These are phyloP conservation scores for Ectemnius continuus DNA, from an alignment of 2,888 invertebrate genomes.

Conservation along the genomic window DNA sequence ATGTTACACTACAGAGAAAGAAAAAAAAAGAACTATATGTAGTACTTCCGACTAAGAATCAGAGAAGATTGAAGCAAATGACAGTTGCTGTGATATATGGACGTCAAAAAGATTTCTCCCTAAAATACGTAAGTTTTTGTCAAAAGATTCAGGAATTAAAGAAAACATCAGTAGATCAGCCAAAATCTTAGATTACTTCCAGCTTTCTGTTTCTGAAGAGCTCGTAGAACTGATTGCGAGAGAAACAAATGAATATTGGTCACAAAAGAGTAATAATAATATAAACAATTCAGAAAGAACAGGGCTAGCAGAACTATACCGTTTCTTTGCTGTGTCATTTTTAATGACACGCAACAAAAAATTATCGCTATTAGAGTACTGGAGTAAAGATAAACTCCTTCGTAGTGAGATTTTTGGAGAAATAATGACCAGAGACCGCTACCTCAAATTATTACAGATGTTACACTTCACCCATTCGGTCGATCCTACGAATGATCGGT, in stretches of 20 bases:
- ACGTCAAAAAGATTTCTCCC: slow-evolving; percentile 28
- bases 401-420: slow-evolving; percentile 34
- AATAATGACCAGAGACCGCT: slow-evolving; percentile 34
- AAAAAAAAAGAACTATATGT: slow-evolving; percentile 25
- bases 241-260: slow-evolving; percentile 35
- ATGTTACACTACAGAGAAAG: slow-evolving; percentile 19
- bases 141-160: slow-evolving; percentile 34
- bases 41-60: slow-evolving; percentile 33
- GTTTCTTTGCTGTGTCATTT: slow-evolving; percentile 36
- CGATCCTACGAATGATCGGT: slow-evolving; percentile 23
- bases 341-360: slow-evolving; percentile 36
- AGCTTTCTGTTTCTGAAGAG: slow-evolving; percentile 34
- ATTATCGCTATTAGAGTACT: slow-evolving; percentile 29
- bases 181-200: slow-evolving; percentile 34
- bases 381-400: slow-evolving; percentile 31
- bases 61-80: slow-evolving; percentile 24
- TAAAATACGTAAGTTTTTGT: slow-evolving; percentile 25
- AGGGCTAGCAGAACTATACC: slow-evolving; percentile 24
- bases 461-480: slow-evolving; percentile 21
- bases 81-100: slow-evolving; percentile 29
- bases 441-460: slow-evolving; percentile 33
- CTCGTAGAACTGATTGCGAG: slow-evolving; percentile 27
- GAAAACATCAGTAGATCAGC: slow-evolving; percentile 27
- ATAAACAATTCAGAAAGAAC: slow-evolving; percentile 28
- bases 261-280: slow-evolving; percentile 27